Base-by-base conservation (phyloP, 1,140 invertebrate genomes). In the Drosophila lini region DNA sequence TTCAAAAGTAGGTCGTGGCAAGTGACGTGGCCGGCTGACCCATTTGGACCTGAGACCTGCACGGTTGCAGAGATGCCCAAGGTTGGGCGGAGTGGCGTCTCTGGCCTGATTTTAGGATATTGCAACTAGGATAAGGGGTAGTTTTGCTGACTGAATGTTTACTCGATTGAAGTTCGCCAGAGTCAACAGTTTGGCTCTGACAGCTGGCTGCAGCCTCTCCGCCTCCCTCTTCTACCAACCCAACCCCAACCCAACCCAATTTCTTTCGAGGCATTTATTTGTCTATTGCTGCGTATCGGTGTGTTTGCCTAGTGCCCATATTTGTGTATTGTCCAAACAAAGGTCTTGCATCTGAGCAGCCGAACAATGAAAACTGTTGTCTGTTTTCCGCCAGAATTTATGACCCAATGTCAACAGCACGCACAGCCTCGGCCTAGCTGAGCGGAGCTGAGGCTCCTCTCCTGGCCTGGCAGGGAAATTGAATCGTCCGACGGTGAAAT, bases 401-500 rank as follows among this genome's bases (percentile, higher is more conserved):
- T 77, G 65, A 67, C 45, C 67, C 65, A 88, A 67, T 86, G 82
- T 81, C 81, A 85, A 81, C 74, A 67, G 50, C 76, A 82, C 80
- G 80, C 80, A 81, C 74, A 67, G 60, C 47, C 42, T 52, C 31
- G n/a, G 16, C 28, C 28, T 11, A 36, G 56, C 32, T 25, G 2
- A 11, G 5, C 44, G 1, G 44, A 25, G 44, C 19, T 15, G 13
- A 15, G 22, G 34, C 25, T 28, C 59, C 31, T 19, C 50, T 61
- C 52, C 55, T 28, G 25, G 25, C 44, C 61, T 48, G 40, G 32
- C 57, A 5, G 19, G 28, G 28, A 73, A 75, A 77, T 77, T 77
- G 74, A 77, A 78, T 78, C 45, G 74, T 78, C 65, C 74, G 78
- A 53, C 61, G 82, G 78, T 85, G 81, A 85, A 85, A 85, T 85